Conservation (phyloP, 2,113 vertebrate species). For the Plectropomus leopardus region DNA sequence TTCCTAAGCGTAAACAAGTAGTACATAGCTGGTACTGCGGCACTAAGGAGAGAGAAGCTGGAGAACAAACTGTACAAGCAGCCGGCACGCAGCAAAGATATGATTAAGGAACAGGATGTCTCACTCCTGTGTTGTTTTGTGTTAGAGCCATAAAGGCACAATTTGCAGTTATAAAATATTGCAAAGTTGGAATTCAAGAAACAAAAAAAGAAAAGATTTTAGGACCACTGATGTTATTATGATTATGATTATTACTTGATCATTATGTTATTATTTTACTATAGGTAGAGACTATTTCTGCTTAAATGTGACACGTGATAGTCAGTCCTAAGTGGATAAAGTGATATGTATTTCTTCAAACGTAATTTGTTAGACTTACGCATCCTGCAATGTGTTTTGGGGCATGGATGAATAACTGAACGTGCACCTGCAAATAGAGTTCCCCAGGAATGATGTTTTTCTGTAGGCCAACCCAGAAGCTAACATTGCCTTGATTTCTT, state of each 20-base stretch:
- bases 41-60: not conserved
- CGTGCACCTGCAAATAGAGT: too few relatives aligned
- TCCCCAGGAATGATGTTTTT: too few relatives aligned
- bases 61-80: conserved; percentile 49
- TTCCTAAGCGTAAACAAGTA: not conserved
- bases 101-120: fast-evolving
- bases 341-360: too few relatives aligned
- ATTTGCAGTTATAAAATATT: not conserved
- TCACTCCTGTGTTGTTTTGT: conserved; percentile 19
- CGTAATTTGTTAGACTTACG: too few relatives aligned
- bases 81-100: conserved; percentile 23
- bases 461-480: too few relatives aligned
- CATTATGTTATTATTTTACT: not conserved
- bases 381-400: too few relatives aligned
- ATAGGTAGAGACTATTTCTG: not conserved
- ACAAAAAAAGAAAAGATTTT: not conserved
- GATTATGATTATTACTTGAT: not conserved
- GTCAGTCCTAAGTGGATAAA: too few relatives aligned
- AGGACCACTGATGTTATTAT: not conserved
- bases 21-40: not conserved
- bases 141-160: not conserved
- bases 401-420: too few relatives aligned
- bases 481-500: too few relatives aligned
- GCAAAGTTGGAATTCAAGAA: too few relatives aligned
- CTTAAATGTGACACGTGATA: not conserved